These are phyloP conservation scores for Liasis olivaceus DNA, from an alignment of 2,797 vertebrate species.

Conservation along the genomic window DNA sequence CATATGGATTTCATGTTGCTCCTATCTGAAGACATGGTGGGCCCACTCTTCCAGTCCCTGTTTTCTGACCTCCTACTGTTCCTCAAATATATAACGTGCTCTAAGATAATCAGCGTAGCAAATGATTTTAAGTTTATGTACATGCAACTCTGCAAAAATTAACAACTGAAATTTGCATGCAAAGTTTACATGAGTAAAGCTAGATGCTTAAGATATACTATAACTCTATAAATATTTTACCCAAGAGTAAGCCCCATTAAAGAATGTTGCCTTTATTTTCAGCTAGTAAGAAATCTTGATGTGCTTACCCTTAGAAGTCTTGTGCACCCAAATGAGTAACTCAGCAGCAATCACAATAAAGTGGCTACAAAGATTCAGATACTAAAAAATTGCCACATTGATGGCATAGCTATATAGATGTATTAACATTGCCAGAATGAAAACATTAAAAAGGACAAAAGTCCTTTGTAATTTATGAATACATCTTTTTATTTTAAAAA, in stretches of 20 bases:
- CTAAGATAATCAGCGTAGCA: not conserved
- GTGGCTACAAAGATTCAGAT: slow-evolving; percentile 11
- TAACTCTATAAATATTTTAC: not conserved
- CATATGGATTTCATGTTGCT: not conserved
- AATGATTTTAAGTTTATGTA: slow-evolving; percentile 51
- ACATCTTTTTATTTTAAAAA: slow-evolving; percentile 44
- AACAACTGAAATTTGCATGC: slow-evolving; percentile 50
- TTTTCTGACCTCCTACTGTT: slow-evolving; percentile 52
- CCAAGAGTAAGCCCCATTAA: not conserved
- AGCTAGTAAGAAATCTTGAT: not conserved
- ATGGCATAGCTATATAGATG: not conserved
- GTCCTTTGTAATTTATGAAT: slow-evolving; percentile 44
- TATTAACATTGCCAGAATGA: not conserved
- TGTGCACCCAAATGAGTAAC: not conserved
- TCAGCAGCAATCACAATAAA: not conserved
- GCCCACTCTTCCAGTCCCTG: slow-evolving; percentile 33
- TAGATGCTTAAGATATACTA: not conserved
- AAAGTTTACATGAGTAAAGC: slow-evolving; percentile 43
- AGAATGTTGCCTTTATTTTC: not conserved
- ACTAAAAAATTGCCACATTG: not conserved
- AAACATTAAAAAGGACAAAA: slow-evolving; percentile 32
- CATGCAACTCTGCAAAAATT: slow-evolving; percentile 65
- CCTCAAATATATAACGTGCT: slow-evolving; percentile 35
- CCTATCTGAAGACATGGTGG: slow-evolving; percentile 37
- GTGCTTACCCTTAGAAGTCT: slow-evolving; percentile 33